A percentile compares a stretch with the other conserved stretches of the same genome.
Evolutionary conservation across 2,113 vertebrate genomes (phyloP).

Genomic region (Neolamprologus falcicula): DNA sequence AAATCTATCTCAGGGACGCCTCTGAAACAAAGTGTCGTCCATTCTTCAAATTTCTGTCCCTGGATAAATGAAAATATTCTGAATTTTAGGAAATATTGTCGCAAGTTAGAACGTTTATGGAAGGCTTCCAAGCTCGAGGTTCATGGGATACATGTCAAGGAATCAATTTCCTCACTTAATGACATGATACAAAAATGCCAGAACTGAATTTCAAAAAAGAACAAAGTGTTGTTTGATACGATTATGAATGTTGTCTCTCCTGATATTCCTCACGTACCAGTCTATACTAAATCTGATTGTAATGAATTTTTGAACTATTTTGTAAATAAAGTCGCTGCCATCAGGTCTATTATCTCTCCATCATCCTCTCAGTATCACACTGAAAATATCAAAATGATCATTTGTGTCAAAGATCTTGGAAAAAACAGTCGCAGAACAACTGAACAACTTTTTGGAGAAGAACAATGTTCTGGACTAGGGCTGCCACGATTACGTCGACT

Average conservation of each 20-base stretch:
- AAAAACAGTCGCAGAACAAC: rapidly evolving
- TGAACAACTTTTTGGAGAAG: not conserved
- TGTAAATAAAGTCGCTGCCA: not conserved
- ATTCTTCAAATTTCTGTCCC: not conserved
- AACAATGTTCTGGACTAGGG: not conserved
- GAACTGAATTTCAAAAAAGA: not conserved
- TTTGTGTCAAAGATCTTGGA: not conserved
- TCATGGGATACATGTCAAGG: not conserved
- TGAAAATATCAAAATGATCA: not conserved
- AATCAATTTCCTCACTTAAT: not conserved
- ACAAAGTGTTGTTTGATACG: not conserved
- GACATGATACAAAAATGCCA: not conserved
- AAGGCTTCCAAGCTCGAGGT: not conserved
- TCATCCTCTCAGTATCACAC: not conserved
- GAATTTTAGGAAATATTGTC: not conserved
- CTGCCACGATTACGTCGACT: no score
- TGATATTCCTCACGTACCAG: not conserved
- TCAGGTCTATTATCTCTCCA: not conserved
- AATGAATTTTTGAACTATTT: not conserved
- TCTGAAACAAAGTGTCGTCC: not conserved
- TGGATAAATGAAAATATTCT: not conserved
- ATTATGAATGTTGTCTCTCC: not conserved
- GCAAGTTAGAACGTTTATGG: not conserved
- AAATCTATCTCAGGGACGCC: not conserved
- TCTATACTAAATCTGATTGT: not conserved